These are phyloP conservation scores for Drosophila neocordata DNA, from an alignment of 1,140 invertebrate genomes.

Conservation along the genomic window DNA sequence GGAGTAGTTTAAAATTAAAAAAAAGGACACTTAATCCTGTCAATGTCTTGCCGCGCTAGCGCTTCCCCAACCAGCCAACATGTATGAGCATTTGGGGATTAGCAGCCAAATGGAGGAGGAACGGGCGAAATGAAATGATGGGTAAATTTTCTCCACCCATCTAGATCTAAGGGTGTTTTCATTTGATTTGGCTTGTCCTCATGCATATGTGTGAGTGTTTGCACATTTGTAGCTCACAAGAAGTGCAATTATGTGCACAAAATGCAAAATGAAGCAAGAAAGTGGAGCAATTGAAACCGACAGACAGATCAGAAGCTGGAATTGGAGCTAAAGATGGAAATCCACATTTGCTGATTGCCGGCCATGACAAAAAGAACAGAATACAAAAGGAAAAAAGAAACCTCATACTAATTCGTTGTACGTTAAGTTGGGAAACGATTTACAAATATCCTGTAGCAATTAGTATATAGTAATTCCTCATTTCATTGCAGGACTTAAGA, in stretches of 20 bases:
- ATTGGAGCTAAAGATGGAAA: conserved; percentile 16
- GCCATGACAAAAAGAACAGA: conserved; percentile 30
- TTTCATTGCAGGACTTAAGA: too few relatives aligned
- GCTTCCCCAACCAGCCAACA: conserved; percentile 19
- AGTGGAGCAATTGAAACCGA: conserved; percentile 64
- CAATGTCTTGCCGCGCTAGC: conserved; percentile 58
- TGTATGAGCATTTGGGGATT: conserved; percentile 43
- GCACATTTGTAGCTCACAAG: conserved; percentile 61
- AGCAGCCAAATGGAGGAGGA: conserved; percentile 37
- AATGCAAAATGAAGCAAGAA: conserved; percentile 71
- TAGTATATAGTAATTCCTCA: too few relatives aligned
- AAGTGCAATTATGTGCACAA: conserved; percentile 77
- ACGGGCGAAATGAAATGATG: not conserved
- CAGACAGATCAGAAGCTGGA: conserved; percentile 29
- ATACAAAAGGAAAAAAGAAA: not conserved
- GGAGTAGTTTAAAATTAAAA: conserved; percentile 79
- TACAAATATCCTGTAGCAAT: not conserved
- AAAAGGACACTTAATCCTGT: conserved; percentile 76
- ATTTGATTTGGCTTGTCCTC: conserved; percentile 65
- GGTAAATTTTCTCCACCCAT: not conserved
- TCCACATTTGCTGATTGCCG: conserved; percentile 51
- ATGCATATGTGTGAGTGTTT: conserved; percentile 44
- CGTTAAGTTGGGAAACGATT: not conserved
- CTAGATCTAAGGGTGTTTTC: conserved; percentile 48
- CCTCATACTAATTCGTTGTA: not conserved